Base-by-base conservation (phyloP, 1,140 invertebrate genomes). In the Orchesella cincta region DNA sequence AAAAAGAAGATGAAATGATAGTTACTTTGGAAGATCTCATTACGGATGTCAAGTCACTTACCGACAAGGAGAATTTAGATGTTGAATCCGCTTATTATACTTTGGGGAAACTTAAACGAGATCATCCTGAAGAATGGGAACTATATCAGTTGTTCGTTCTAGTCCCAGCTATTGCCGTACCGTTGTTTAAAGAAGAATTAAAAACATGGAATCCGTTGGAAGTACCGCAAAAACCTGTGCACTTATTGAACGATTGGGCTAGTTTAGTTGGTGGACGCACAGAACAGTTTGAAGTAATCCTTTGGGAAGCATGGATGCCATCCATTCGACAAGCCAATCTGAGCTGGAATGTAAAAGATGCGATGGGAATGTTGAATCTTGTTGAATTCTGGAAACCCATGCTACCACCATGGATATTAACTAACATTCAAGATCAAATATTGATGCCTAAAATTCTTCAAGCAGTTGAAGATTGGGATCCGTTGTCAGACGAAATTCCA, bases 251-350 rank as follows among this genome's bases (percentile, higher is more conserved):
- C 76, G 89, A 92, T 76, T 95, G 94, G 94, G 89, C 90, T 76
- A 84, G 85, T 36, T 87, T 93, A 78, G 83, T 94, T 62, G 85
- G 87, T 76, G 86, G 80, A 52, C 79, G 82, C 39, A 79, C 84
- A 23, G 90, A 92, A 83, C 91, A 93, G 0, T 95, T 94, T 83
- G 91, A 93, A 83, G 89, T 89, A 80, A 85, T 97, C 2, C 87
- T 98, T 74, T 97, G 95, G 95, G 92, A 95, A 77, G 90, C 92
- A 0, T 94, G 95, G 90, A 93, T 97, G 89, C 95, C 95, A 35
- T 88, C 88, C 75, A 87, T 96, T 74, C 88, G 93, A 81, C 87
- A 87, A 77, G 89, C 92, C 39, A 88, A 92, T 82, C 87, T 89
- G 88, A 91, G 88, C 87, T 95, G 93, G 94, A 90, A 92, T 89